phyloP scores from a whole-genome alignment of 2,797 vertebrate species.

The Tympanoctomys barrerae region DNA sequence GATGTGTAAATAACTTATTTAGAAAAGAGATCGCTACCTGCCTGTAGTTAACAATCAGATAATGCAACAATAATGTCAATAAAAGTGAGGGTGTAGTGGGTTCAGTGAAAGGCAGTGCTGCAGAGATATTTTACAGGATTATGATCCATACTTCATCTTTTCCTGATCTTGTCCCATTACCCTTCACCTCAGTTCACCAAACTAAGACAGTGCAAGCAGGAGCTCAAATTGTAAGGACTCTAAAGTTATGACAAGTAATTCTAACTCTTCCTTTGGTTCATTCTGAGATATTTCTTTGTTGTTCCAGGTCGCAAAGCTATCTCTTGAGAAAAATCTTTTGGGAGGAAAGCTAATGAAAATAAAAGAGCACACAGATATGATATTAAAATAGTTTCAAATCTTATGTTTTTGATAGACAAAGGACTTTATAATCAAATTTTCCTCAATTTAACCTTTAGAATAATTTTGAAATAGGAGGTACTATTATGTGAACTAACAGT shows the following conservation, averaged over 20 bases:
- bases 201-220: background rate
- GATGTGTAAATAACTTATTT: background rate
- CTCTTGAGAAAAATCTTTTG: background rate
- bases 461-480: constrained; percentile 13
- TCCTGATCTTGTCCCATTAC: background rate
- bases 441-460: background rate
- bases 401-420: background rate
- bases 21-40: background rate
- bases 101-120: background rate
- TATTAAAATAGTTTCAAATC: background rate
- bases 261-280: background rate
- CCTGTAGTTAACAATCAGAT: background rate
- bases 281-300: background rate
- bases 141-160: background rate
- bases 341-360: background rate
- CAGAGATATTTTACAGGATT: background rate
- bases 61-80: background rate
- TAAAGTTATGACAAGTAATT: background rate
- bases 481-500: background rate
- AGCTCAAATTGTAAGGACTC: background rate
- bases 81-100: background rate
- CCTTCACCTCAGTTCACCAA: background rate
- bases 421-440: background rate
- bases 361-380: background rate
- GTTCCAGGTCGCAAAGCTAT: background rate